phyloP scores from a whole-genome alignment of 1,140 invertebrate species.

The Caenorhabditis briggsae region DNA sequence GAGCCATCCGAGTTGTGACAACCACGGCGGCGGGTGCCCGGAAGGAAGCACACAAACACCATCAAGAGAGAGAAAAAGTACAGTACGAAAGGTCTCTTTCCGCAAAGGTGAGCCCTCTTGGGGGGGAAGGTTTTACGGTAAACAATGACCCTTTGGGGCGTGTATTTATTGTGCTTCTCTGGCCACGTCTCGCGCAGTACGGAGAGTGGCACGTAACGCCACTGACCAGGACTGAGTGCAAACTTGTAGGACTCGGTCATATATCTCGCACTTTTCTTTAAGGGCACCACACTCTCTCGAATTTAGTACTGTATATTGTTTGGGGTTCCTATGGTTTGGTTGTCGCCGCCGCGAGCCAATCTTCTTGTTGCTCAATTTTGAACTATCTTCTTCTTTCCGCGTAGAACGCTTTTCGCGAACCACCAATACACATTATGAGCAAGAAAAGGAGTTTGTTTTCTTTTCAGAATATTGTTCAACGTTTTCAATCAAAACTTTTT shows the following conservation, averaged over 20 bases:
- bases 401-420: neutral
- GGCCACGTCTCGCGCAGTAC: slow-evolving; percentile 48
- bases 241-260: slow-evolving; percentile 9
- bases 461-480: neutral
- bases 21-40: slow-evolving; percentile 51
- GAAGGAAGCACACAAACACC: slow-evolving; percentile 40
- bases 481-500: slow-evolving; percentile 15
- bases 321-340: slow-evolving; percentile 22
- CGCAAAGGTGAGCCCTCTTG: slow-evolving; percentile 10
- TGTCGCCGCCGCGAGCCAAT: too few species aligned
- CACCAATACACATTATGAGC: neutral
- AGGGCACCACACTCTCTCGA: slow-evolving; percentile 41
- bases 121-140: slow-evolving; percentile 24
- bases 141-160: slow-evolving; percentile 54
- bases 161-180: slow-evolving; percentile 49
- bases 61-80: neutral
- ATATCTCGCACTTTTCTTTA: neutral
- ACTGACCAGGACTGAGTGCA: slow-evolving; percentile 37
- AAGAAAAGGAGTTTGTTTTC: neutral
- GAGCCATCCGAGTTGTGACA: slow-evolving; percentile 51
- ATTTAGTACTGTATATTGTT: slow-evolving; percentile 35
- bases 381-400: slow-evolving; percentile 18
- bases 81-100: slow-evolving; percentile 47
- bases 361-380: too few species aligned
- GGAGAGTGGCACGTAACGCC: slow-evolving; percentile 51